phyloP scores from a whole-genome alignment of 2,113 vertebrate genomes.

The Neolamprologus cancellatus region DNA sequence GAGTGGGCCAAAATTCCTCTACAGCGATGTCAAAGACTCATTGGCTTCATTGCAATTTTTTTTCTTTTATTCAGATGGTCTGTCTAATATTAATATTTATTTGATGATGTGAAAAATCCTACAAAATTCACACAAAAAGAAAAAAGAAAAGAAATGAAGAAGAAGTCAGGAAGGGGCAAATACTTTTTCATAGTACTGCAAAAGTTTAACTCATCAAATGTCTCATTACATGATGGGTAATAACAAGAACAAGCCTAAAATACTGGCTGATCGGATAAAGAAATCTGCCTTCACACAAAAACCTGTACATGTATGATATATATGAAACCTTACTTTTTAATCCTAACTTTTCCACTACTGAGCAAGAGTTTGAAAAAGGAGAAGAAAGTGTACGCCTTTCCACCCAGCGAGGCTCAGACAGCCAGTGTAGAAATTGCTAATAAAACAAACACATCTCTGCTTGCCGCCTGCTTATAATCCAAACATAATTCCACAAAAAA shows the following conservation, averaged over 20 bases:
- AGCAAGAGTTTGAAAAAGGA: neutral
- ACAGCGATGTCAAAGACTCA: neutral
- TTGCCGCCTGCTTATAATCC: neutral
- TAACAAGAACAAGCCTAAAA: neutral
- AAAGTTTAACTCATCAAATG: neutral
- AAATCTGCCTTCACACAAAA: neutral
- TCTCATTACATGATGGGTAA: neutral
- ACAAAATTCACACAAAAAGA: neutral
- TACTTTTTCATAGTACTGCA: neutral
- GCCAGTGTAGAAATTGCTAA: neutral
- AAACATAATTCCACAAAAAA: neutral
- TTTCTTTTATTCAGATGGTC: accelerated
- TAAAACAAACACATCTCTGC: conserved; percentile 4
- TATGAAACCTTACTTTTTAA: neutral
- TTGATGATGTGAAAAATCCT: neutral
- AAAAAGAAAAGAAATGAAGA: accelerated
- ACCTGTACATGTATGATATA: neutral
- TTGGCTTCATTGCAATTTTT: neutral
- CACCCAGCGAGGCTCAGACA: neutral
- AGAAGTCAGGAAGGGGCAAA: neutral
- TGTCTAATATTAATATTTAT: neutral
- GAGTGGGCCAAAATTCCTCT: neutral
- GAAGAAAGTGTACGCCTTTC: neutral
- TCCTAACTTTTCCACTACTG: neutral
- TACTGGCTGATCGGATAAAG: neutral